These are phyloP conservation scores for Drosophila austrosaltans DNA, from an alignment of 2,888 invertebrate species.

Conservation along the genomic window DNA sequence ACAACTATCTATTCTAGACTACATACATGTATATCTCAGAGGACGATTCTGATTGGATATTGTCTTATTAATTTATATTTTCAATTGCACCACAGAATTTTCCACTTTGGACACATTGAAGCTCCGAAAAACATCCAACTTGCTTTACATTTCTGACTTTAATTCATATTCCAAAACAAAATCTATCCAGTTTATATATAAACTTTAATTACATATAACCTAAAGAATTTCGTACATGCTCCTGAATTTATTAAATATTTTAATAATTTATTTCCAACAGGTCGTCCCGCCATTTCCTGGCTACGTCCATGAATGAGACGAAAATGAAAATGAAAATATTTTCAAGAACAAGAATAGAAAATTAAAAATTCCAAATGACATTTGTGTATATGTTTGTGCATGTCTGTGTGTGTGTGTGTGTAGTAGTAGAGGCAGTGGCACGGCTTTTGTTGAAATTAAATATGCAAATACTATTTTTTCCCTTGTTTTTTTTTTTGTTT, in stretches of 20 bases:
- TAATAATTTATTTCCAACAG: slow-evolving; percentile 7
- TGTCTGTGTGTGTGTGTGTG: slow-evolving; percentile 3
- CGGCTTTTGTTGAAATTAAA: slow-evolving; percentile 58
- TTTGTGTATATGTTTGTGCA: slow-evolving; percentile 33
- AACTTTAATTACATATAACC: background rate
- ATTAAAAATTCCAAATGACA: slow-evolving; percentile 62
- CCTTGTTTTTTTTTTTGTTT: slow-evolving; percentile 18
- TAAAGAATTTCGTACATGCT: background rate
- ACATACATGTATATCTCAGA: too few relatives aligned
- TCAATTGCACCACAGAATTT: background rate
- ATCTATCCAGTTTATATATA: background rate
- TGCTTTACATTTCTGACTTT: background rate
- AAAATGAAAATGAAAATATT: slow-evolving; percentile 30
- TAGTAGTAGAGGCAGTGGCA: background rate
- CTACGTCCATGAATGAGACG: slow-evolving; percentile 30
- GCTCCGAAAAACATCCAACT: background rate
- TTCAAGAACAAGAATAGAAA: slow-evolving; percentile 49
- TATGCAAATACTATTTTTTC: slow-evolving; percentile 67
- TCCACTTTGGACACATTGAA: background rate
- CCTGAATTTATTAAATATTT: slow-evolving; percentile 7
- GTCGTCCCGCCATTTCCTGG: slow-evolving; percentile 30
- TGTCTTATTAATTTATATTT: too few relatives aligned
- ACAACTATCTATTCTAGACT: too few relatives aligned
- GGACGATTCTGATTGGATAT: too few relatives aligned
- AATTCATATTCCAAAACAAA: background rate